phyloP scores from a whole-genome alignment of 1,140 invertebrate species.

The Charaxes varanes region DNA sequence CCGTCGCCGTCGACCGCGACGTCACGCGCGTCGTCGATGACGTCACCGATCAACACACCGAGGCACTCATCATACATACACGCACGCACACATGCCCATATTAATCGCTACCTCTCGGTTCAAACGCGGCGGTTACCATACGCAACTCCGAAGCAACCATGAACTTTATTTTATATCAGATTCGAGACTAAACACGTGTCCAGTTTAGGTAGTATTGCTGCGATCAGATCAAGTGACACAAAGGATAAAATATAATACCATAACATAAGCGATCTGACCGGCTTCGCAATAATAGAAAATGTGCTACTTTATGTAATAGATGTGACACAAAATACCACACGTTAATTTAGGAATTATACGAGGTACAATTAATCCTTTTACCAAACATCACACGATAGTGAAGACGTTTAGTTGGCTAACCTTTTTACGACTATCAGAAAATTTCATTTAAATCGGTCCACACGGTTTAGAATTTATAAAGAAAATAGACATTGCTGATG shows the following conservation, averaged over 20 bases:
- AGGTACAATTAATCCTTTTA: too few species aligned
- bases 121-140: conserved; percentile 12
- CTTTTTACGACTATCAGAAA: too few species aligned
- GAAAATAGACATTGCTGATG: too few species aligned
- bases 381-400: too few species aligned
- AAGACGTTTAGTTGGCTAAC: too few species aligned
- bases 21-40: conserved; percentile 44
- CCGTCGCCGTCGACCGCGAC: conserved; percentile 26
- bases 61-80: conserved; percentile 17
- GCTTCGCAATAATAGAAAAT: too few species aligned
- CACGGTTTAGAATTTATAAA: too few species aligned
- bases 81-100: conserved; percentile 17
- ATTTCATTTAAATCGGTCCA: too few species aligned
- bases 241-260: neutral
- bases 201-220: neutral
- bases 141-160: conserved; percentile 8
- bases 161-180: conserved; percentile 20
- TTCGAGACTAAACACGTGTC: conserved; percentile 32
- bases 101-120: conserved; percentile 9
- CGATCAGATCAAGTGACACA: neutral
- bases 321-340: too few species aligned
- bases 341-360: too few species aligned
- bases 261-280: neutral
- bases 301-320: too few species aligned
- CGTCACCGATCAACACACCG: conserved; percentile 32